These are phyloP conservation scores for Ceyx margarethae DNA, from an alignment of 2,113 vertebrate genomes.

Conservation along the genomic window DNA sequence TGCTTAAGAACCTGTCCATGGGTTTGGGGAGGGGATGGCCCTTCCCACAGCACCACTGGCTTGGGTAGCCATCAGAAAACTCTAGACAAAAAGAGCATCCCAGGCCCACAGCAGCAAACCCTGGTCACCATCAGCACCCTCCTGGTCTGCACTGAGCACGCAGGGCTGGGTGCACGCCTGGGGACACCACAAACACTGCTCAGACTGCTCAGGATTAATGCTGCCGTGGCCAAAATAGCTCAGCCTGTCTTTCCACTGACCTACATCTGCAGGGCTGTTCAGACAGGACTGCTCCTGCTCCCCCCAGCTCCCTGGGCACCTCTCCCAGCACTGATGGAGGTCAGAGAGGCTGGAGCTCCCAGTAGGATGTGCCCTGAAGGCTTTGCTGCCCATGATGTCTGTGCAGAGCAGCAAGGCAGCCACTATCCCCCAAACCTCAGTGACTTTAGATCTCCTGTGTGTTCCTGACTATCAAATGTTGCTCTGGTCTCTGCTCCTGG, in stretches of 20 bases:
- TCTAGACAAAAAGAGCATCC: not conserved
- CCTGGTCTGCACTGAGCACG: fast-evolving
- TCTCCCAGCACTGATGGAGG: fast-evolving
- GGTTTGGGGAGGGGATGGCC: not conserved
- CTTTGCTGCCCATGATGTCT: fast-evolving
- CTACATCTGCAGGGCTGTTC: not conserved
- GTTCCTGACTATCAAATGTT: not conserved
- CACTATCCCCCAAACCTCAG: not conserved
- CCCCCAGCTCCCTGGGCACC: not conserved
- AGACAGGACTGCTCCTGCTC: not conserved
- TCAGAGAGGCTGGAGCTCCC: not conserved
- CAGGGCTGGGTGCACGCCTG: fast-evolving
- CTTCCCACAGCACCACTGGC: not conserved
- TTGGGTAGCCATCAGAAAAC: not conserved
- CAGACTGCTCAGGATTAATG: not conserved
- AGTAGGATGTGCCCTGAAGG: fast-evolving
- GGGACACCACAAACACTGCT: fast-evolving
- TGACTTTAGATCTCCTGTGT: not conserved
- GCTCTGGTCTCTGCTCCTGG: not conserved
- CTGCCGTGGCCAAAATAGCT: not conserved
- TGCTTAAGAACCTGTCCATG: not conserved
- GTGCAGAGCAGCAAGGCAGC: not conserved
- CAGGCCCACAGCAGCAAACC: not conserved
- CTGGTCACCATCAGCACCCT: not conserved
- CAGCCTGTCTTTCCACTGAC: not conserved